Base-by-base conservation (phyloP, 2,113 vertebrate genomes). In the rat (Rattus norvegicus) region DNA sequence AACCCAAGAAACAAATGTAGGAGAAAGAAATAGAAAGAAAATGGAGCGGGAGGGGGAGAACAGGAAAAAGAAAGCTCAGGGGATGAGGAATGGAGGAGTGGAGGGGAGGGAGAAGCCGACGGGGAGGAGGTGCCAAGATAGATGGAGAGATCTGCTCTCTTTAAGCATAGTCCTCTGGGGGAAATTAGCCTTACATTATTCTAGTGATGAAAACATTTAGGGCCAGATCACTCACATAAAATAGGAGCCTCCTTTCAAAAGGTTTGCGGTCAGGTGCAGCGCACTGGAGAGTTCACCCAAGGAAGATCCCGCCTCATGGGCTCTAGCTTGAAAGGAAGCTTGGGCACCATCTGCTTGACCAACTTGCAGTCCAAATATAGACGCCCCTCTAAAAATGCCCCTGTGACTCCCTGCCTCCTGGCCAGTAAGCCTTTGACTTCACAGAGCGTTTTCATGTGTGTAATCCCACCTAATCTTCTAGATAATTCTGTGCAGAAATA, bases 381-480 rank as follows among this genome's bases (percentile, higher is more conserved):
- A 92, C 36, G 90, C 92, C 30, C 17, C 59, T 95, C 70, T 76
- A 39, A 94, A 85, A 59, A 86, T 33, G 9, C 5, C 4, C 3
- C 26, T 80, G 52, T 36, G 30, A 61, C 54, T 85, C 28, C 56
- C 88, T 30, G 49, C 75, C 43, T 59, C 75, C 70, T 65, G 22
- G 11, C 17, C 52, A 92, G 65, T 30, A 90, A 79, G 26, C 8
- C 56, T 92, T 92, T 75, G 75, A 70, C 72, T 96, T 94, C 80
- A 54, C 59, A 65, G 72, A 91, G 36, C 63, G 75, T 30, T 95
- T 91, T 84, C 52, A 88, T 36, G 13, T 88, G 30, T 24, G 36
- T 89, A 89, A 95, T 86, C 11, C 56, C 86, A 85, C 47, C 88
- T 83, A 90, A 76, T 89, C n/a, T 84, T 95, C 33, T 81, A 52